Evolutionary conservation across 2,113 vertebrate species (phyloP), one percentile per base, ranked within the genome.

Genomic region (Dicrurus megarhynchus): DNA sequence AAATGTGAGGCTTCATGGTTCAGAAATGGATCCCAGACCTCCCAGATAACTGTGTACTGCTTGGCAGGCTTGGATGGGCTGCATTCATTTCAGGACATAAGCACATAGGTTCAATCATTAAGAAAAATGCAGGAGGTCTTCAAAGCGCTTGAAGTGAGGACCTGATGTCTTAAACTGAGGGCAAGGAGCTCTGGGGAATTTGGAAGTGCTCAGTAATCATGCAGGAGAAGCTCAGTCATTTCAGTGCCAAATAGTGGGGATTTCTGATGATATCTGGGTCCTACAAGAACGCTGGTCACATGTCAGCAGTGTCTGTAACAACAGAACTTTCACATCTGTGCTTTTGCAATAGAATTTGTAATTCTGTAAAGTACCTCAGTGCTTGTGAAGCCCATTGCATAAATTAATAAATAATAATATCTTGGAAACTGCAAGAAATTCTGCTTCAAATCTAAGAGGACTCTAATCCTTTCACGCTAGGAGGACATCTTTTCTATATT

Each of bases 321-420:
- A 78, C 9, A 5, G 55, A 32, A 82, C 21, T 82, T 73, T n/a
- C 69, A 37, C 23, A 87, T 70, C 73, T 79, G 19, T 89, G 41
- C 70, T 59, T 93, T 61, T 82, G 35, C 76, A 74, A 87, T 16
- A 88, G 75, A 87, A 93, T 65, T 47, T 92, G 21, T 88, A 89
- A 81, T 84, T 95, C 74, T 69, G 8, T 57, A 69, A 93, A 71
- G 60, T 61, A 79, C 57, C 74, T 86, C 63, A 75, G 65, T 59
- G 81, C 41, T 80, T 84, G 49, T 85, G 74, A 61, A 77, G 21
- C 41, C 26, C 55, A 57, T 13, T 90, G n/a, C n/a, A 32, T 64
- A 61, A 95, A 93, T 84, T 89, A 93, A 95, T 95, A 97, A 67
- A 92, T 68, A 77, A 82, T 23, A 67, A 69, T 71, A 78, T 49